These are phyloP conservation scores for Gallinago stenura DNA, from an alignment of 2,797 vertebrate genomes.

Conservation along the genomic window DNA sequence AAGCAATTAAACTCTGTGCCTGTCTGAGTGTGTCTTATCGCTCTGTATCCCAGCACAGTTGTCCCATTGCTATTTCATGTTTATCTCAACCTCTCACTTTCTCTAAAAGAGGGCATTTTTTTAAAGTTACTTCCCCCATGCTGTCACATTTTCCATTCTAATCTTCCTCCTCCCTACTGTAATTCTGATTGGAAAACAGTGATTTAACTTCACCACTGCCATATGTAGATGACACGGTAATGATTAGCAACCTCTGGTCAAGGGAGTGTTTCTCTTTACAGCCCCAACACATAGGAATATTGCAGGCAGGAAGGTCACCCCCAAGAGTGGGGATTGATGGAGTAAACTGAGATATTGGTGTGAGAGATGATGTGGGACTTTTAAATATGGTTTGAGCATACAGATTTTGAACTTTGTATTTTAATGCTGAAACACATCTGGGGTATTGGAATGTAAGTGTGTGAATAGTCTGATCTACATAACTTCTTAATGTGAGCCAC, in stretches of 20 bases:
- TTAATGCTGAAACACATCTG: neutral
- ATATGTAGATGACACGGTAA: rapidly evolving
- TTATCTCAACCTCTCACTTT: neutral
- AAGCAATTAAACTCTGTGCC: neutral
- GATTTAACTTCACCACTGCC: neutral
- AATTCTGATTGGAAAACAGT: neutral
- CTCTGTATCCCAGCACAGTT: neutral
- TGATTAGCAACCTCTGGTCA: no score
- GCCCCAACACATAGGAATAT: neutral
- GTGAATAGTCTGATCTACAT: neutral
- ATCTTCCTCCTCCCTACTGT: neutral
- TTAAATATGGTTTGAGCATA: neutral
- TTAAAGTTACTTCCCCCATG: neutral
- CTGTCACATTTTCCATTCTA: neutral
- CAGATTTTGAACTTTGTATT: neutral
- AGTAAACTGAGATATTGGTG: neutral
- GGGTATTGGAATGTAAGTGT: neutral
- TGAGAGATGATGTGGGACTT: neutral
- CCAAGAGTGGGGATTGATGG: rapidly evolving
- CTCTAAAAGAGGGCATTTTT: neutral
- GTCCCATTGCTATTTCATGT: neutral
- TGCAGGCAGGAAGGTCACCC: neutral
- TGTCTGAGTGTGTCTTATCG: rapidly evolving
- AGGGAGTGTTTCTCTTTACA: neutral
- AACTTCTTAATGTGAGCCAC: neutral